Evolutionary conservation across 2,888 invertebrate genomes (phyloP).

Genomic region (Drosophila prolongata): DNA sequence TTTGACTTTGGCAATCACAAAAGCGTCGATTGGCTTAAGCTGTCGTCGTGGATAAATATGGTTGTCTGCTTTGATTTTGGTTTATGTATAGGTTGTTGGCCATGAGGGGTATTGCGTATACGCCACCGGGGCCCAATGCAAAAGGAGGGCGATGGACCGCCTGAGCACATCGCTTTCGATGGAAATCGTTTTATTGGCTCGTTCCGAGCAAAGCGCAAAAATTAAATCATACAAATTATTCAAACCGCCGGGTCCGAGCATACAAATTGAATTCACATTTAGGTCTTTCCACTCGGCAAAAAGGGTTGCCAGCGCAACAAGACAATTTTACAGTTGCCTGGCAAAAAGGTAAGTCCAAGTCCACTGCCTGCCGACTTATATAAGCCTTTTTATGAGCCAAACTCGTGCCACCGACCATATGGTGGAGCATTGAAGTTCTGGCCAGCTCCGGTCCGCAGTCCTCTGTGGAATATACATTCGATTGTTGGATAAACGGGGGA

Average conservation of each 20-base stretch:
- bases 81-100: constrained; percentile 27
- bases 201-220: constrained; percentile 60
- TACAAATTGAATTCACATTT: constrained; percentile 71
- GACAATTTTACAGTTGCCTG: constrained; percentile 78
- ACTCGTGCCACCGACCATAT: constrained; percentile 75
- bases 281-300: constrained; percentile 44
- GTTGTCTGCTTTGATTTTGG: constrained; percentile 35
- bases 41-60: constrained; percentile 59
- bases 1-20: constrained; percentile 70
- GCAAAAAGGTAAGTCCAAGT: constrained; percentile 66
- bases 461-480: constrained; percentile 42
- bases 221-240: constrained; percentile 77
- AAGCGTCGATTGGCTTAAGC: constrained; percentile 65
- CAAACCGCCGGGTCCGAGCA: constrained; percentile 55
- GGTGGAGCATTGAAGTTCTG: constrained; percentile 62
- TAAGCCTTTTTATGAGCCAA: constrained; percentile 76
- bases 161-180: constrained; percentile 60
- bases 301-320: constrained; percentile 71
- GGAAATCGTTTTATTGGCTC: constrained; percentile 65
- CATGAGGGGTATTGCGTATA: constrained; percentile 53
- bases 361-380: constrained; percentile 48
- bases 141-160: constrained; percentile 53
- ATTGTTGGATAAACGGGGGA: constrained; percentile 54
- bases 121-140: constrained; percentile 41
- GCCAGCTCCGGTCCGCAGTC: constrained; percentile 36